Percentiles rank a stretch among this genome's conserved stretches.
Conservation (phyloP, 2,888 invertebrate genomes). For the Psylliodes chrysocephalus region DNA sequence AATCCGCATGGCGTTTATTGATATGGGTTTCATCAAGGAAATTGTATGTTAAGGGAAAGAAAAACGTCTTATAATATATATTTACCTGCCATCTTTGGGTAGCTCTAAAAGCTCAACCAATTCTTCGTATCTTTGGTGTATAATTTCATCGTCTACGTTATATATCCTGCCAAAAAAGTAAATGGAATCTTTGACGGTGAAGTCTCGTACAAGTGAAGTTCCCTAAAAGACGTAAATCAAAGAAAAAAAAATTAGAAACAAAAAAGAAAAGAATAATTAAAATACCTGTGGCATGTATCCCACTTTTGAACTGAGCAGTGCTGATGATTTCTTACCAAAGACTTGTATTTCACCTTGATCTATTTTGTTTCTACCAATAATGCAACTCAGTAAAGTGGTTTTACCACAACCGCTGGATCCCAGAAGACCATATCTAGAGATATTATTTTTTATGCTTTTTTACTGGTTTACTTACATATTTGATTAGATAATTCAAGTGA, state of each 20-base stretch:
- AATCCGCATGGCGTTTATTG: too few species aligned
- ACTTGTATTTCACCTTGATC: constrained; percentile 87
- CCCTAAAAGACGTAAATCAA: constrained; percentile 66
- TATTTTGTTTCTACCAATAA: constrained; percentile 81
- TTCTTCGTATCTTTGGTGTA: constrained; percentile 73
- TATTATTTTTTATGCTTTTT: too few species aligned
- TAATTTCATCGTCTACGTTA: constrained; percentile 73
- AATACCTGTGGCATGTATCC: constrained; percentile 68
- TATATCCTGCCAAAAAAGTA: constrained; percentile 88
- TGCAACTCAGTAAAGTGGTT: constrained; percentile 86
- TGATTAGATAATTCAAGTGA: too few species aligned
- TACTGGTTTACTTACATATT: too few species aligned
- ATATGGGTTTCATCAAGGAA: too few species aligned
- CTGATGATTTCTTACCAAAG: constrained; percentile 81
- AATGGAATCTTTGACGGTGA: constrained; percentile 83
- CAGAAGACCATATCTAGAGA: constrained; percentile 82
- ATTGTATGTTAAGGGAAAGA: too few species aligned
- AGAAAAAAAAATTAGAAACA: not conserved
- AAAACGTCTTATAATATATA: too few species aligned
- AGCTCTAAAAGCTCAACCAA: constrained; percentile 80
- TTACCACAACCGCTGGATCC: constrained; percentile 93
- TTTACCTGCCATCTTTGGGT: constrained; percentile 71
- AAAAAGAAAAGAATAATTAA: too few species aligned
- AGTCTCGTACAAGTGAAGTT: constrained; percentile 80
- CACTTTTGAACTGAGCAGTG: constrained; percentile 85